Conservation (phyloP, 2,888 invertebrate genomes). For the Spatulosminthurus flaviceps region DNA sequence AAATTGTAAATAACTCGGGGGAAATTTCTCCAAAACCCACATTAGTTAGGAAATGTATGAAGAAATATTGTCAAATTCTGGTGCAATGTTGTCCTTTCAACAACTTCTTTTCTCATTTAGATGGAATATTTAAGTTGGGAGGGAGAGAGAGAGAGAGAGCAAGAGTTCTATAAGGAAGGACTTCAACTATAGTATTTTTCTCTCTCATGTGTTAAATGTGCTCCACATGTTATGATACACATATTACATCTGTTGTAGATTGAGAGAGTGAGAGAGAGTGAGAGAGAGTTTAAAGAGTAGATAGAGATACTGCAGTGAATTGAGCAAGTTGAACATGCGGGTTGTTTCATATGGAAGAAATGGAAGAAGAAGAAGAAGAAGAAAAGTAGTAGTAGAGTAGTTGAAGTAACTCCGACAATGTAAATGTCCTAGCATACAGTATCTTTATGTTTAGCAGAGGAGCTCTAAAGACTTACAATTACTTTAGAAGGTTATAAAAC, state of each 20-base stretch:
- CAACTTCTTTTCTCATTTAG: background rate
- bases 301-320: background rate
- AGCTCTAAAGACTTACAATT: slow-evolving; percentile 4
- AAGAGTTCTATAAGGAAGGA: too few relatives aligned
- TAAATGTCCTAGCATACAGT: background rate
- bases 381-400: background rate
- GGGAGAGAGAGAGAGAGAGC: too few relatives aligned
- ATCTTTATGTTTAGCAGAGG: background rate
- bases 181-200: background rate
- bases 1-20: too few relatives aligned
- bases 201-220: background rate
- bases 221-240: background rate
- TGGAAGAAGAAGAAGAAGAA: background rate
- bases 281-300: too few relatives aligned
- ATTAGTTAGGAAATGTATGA: background rate
- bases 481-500: slow-evolving; percentile 27
- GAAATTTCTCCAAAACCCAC: background rate
- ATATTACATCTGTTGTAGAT: background rate
- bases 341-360: background rate
- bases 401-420: background rate
- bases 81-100: background rate
- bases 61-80: background rate
- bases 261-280: background rate
- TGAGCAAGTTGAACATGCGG: background rate
- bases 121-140: background rate